A percentile compares a stretch with the other conserved stretches of the same genome.
Evolutionary conservation across 2,888 invertebrate genomes (phyloP).

Genomic region (Drosophila stalkeri): DNA sequence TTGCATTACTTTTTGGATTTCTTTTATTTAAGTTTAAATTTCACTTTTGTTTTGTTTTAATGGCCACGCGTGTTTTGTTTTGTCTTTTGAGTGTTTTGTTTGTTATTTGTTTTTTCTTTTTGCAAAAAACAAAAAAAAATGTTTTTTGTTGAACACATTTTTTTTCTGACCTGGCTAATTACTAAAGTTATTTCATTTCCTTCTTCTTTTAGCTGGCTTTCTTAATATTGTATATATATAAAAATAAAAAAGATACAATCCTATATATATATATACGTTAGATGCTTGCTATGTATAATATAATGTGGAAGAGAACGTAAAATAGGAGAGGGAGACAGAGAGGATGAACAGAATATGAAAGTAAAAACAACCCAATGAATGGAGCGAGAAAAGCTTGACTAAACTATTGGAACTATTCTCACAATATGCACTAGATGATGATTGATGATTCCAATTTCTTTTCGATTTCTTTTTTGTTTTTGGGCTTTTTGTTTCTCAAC

Average conservation of each 20-base stretch:
- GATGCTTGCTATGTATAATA: conserved; percentile 14
- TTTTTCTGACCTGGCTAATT: conserved; percentile 55
- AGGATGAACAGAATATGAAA: neutral
- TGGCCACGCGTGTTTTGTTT: conserved; percentile 64
- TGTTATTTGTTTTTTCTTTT: conserved; percentile 31
- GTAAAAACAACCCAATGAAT: conserved; percentile 30
- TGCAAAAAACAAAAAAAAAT: conserved; percentile 31
- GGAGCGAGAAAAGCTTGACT: conserved; percentile 61
- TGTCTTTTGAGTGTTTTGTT: conserved; percentile 23
- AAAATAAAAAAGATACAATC: conserved; percentile 55
- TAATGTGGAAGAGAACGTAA: conserved; percentile 32
- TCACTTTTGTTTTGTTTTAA: conserved; percentile 38
- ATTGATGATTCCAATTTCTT: conserved; percentile 17
- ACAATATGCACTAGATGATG: conserved; percentile 53
- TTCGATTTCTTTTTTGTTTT: conserved; percentile 10
- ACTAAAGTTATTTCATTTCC: conserved; percentile 37
- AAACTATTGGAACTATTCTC: conserved; percentile 52
- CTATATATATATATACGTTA: conserved; percentile 19
- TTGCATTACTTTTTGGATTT: conserved; percentile 23
- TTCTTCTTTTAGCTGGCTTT: conserved; percentile 35
- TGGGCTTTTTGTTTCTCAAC: conserved; percentile 23
- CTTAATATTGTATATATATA: conserved; percentile 47
- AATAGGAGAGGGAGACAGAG: too few relatives aligned
- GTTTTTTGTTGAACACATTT: conserved; percentile 60
- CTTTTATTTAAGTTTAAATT: conserved; percentile 37